Base-by-base conservation (phyloP, 1,140 invertebrate genomes). In the Eubasilissa regina region DNA sequence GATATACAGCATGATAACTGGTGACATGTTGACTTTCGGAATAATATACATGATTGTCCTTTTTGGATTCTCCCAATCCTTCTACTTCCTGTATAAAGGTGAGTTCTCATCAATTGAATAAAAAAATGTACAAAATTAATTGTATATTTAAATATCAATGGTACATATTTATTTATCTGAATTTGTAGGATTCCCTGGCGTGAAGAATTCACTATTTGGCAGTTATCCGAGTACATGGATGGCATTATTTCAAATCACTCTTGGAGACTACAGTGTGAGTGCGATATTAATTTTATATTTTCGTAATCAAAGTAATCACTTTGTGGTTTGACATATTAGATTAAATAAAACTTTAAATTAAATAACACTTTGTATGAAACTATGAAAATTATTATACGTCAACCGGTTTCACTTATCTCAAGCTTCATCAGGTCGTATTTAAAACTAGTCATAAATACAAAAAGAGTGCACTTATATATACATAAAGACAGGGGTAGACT, bases 1-100 rank as follows among this genome's bases (percentile, higher is more conserved):
- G 98, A 97, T 99, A 73, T 99, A 98, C 90, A 96, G 94, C 84
- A 99, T 99, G 97, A 97, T 99, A 84, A 96, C 95, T 0, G 97
- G 97, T 21, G 98, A 99, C 88, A 97, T 99, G 96, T 93, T 98
- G 84, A 97, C 97, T 45, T 99, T 99, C 87, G 95, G 95, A 73
- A 98, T 99, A 77, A 99, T 99, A 86, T 99, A 98, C 86, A 92
- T 92, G 81, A 95, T 99, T 81, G 95, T 99, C 51, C 89, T 99
- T 0, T 95, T 98, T 83, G 97, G 95, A 15, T 99, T 99, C 89
- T 97, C 97, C 13, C 96, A 98, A 89, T 97, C 97, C 1, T 99
- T 99, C 88, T 99, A 94, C 89, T 99, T 99, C 87, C 91, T 99
- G 0, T 98, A 98, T 86, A 98, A 97, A 90, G 89, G 89, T 89